Evolutionary conservation across 2,888 invertebrate species (phyloP), one percentile per base, ranked within the genome.

Genomic region (Platerodrilus igneus): DNA sequence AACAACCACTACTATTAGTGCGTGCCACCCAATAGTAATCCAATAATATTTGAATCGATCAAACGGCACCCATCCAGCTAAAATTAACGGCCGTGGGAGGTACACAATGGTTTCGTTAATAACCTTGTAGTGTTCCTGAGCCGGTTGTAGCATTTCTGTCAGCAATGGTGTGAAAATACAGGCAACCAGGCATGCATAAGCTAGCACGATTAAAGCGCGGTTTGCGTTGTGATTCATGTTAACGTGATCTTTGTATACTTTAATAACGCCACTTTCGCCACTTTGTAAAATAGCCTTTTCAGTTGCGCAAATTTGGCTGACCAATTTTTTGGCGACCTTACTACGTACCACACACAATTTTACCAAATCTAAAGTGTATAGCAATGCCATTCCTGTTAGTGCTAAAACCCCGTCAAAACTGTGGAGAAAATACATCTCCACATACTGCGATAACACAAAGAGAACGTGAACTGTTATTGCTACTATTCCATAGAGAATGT

Each of bases 1-100:
- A 6, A 48, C 52, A 30, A 41, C 27, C 8, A 29, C 13, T 9
- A 44, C 48, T 32, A 39, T 40, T 16, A 49, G 7, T 2, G 40
- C 35, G 10, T 50, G 47, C 19, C 33, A 41, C 2, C 11, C 26
- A 25, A 41, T 51, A 15, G 46, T 10, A 9, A 25, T 7, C 11
- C 32, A 31, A 27, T 52, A 53, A 29, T 48, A 43, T 11, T 45
- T 34, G 27, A 45, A 39, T 32, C 41, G 38, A 37, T 55, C 47
- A 35, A 52, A 53, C 2, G 55, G 55, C 27, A 52, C 46, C 55
- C 55, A 55, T 28, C 47, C 41, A 7, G 38, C 48, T 4, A 37
- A 14, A 17, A 30, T 29, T 4, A 37, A 15, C 1, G 20, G 10
- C 7, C 29, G 3, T 16, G n/a, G 10, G 10, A 6, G 7, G 14